Conservation (phyloP, 2,113 vertebrate species). For the Lontra canadensis region DNA sequence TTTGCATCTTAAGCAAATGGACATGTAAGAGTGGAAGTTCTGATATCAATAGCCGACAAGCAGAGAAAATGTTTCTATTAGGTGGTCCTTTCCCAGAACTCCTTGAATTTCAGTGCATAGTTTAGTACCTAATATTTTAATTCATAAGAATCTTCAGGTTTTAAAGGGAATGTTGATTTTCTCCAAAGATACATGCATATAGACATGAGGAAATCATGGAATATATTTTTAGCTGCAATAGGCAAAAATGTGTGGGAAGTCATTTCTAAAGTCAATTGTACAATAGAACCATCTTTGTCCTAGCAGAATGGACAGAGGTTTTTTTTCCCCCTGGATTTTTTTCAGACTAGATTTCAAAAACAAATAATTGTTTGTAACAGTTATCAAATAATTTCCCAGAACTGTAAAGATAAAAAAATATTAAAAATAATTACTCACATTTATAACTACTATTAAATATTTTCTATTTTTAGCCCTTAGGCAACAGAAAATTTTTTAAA, state of each 20-base stretch:
- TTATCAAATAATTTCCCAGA: neutral
- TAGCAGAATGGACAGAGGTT: neutral
- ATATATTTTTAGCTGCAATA: neutral
- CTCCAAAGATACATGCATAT: neutral
- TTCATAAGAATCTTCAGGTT: neutral
- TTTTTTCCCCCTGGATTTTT: neutral
- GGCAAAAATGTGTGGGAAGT: neutral
- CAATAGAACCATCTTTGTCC: neutral
- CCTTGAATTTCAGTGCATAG: slow-evolving; percentile 1
- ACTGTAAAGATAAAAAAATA: neutral
- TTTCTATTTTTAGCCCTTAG: slow-evolving; percentile 3
- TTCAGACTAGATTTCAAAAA: slow-evolving; percentile 23
- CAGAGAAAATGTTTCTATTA: neutral
- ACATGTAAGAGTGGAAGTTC: neutral
- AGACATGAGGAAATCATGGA: neutral
- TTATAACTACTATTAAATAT: neutral
- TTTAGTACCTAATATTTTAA: neutral
- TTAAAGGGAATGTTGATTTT: slow-evolving; percentile 13
- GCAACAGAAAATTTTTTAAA: neutral
- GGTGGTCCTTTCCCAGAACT: neutral
- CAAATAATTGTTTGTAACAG: neutral
- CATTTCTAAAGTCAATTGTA: neutral
- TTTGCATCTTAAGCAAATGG: neutral
- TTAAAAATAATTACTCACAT: neutral
- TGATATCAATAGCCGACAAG: neutral